A percentile compares a stretch with the other conserved stretches of the same genome.
Conservation (phyloP, 2,113 vertebrate genomes). For the Pimephales promelas region DNA sequence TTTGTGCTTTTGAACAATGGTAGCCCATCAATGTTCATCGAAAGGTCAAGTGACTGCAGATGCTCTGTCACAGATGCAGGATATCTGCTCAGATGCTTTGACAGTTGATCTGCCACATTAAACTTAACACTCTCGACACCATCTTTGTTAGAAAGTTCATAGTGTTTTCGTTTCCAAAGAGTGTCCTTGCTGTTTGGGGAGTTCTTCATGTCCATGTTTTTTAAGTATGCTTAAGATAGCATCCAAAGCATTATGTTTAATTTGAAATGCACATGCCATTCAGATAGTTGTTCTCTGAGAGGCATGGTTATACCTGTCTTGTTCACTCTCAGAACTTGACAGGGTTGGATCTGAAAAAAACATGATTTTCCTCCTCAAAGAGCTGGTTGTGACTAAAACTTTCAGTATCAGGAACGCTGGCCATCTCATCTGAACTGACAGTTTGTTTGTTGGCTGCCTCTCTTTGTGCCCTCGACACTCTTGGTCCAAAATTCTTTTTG, state of each 20-base stretch:
- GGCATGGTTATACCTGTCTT: neutral
- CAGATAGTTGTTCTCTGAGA: neutral
- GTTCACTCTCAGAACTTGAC: no score
- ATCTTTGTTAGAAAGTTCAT: neutral
- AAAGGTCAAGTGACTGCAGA: neutral
- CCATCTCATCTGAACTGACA: neutral
- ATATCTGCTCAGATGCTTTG: neutral
- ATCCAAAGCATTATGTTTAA: conserved; percentile 33
- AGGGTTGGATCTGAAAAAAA: no score
- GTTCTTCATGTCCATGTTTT: neutral
- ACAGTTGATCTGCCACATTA: neutral
- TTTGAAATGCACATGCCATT: conserved; percentile 26
- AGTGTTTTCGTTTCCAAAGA: neutral
- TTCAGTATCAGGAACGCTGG: no score
- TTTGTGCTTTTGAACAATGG: neutral
- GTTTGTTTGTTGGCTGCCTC: no score
- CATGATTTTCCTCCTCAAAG: no score
- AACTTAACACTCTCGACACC: neutral
- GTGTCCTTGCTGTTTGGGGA: conserved; percentile 27
- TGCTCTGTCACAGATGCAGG: neutral
- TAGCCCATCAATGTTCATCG: conserved; percentile 3
- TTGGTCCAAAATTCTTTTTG: no score
- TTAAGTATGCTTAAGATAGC: neutral
- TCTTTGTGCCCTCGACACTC: no score
- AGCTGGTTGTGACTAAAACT: no score